Evolutionary conservation across 2,797 vertebrate genomes (phyloP), one percentile per base, ranked within the genome.

Genomic region (Strix occidentalis): DNA sequence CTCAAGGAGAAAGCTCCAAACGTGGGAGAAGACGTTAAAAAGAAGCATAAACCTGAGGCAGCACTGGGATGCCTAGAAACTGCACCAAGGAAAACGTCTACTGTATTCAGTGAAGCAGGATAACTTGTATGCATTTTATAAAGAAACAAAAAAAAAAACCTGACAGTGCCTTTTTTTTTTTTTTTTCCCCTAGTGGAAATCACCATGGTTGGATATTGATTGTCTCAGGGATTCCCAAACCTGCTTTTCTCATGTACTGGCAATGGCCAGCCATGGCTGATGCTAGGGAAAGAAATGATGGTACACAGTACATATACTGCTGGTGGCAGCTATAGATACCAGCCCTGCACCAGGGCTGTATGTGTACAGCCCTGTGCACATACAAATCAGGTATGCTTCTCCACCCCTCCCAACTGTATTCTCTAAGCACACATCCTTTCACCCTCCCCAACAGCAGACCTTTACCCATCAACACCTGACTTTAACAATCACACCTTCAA

Each of bases 141-240:
- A 65, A 48, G 13, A 51, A 79, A 75, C 11, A 78, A 33, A 2
- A 1, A 29, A 41, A 10, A 14, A 9, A 11, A 13, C 3, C n/a
- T 56, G 23, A 16, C 4, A 13, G 5, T 1, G 1, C 5, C 7
- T 12, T 20, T 12, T n/a, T 26, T 17, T 9, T 21, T 50, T 41
- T 46, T 13, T 35, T 71, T n/a, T 5, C 16, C 35, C 5, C 11
- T 46, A n/a, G 28, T 5, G 5, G 29, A 63, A 78, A 78, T 3
- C 20, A 24, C 13, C 11, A 6, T 14, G 4, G n/a, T 19, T 84
- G 14, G 24, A 26, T 53, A 56, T 2, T 4, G 20, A 43, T 5
- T 33, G 26, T 33, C 7, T 48, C 35, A 26, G 24, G 8, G 46
- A 70, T 50, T 63, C 23, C 37, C 50, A 89, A 53, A 39, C 6